Base-by-base conservation (phyloP, 2,888 invertebrate genomes). In the Hydropsyche betteni region DNA sequence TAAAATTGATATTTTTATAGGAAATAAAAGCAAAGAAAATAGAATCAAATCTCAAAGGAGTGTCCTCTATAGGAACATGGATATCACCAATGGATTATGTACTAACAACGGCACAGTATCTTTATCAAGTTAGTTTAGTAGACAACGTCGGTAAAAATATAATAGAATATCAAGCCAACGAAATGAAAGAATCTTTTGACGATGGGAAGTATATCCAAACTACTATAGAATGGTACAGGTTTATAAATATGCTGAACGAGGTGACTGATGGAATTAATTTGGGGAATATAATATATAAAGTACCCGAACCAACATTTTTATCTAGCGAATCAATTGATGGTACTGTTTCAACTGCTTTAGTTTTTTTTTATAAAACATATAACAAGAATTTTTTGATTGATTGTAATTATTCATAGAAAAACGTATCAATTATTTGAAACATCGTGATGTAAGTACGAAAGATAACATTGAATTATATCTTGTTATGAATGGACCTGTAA, bases 11-110 rank as follows among this genome's bases (percentile, higher is more conserved):
- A 38, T 64, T 55, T 55, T 55, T n/a, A 44, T 4, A 55, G 55
- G 55, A 55, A 55, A n/a, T 55, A 6, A 16, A 16, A 55, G 55
- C 8, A 0, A 90, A 90, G 0, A 86, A 87, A 50, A 89, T 94
- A 34, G 84, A 86, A 61, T 91, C 91, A 55, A 93, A 93, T 80
- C 87, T 97, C 71, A 87, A 88, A 81, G 96, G 95, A 0, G 90
- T 97, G 33, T 93, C 91, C 0, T 88, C 97, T 83, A 96, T 96
- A 1, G 96, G 96, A 83, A 91, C 95, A 0, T 97, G 96, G 96
- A 94, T 96, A 78, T 93, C 94, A 1, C 95, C 96, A 0, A 89
- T 95, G 72, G 95, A 96, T 82, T 92, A 93, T 0, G 93, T 94
- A 0, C 84, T 93, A 51, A 91, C 93, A 0, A 97, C 96, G 96